Conservation (phyloP, 2,113 vertebrate species). For the Rhea pennata region DNA sequence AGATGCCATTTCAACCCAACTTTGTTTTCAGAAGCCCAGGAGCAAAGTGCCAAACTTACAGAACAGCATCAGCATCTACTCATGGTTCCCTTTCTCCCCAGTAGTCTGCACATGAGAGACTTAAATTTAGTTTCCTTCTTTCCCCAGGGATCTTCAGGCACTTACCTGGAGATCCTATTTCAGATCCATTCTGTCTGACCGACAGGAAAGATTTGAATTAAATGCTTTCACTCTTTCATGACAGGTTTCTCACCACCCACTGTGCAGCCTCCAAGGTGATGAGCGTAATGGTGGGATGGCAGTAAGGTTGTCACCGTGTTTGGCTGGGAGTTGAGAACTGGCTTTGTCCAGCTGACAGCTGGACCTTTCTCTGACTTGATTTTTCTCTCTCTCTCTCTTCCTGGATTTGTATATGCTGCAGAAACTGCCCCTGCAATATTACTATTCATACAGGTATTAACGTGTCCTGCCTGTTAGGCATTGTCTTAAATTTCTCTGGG, state of each 20-base stretch:
- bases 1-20: not conserved
- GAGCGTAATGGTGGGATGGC: not conserved
- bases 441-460: not conserved
- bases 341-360: not conserved
- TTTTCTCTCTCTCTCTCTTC: not conserved
- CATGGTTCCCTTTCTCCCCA: not conserved
- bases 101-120: not conserved
- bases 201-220: not conserved
- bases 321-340: too few species aligned
- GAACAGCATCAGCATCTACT: not conserved
- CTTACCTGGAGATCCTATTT: not conserved
- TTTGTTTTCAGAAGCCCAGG: not conserved
- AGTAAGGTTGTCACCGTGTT: not conserved
- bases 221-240: not conserved
- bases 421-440: not conserved
- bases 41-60: not conserved
- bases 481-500: not conserved
- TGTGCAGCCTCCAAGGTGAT: not conserved
- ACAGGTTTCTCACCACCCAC: not conserved
- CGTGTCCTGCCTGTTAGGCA: accelerated
- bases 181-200: not conserved
- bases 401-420: not conserved
- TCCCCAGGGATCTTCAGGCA: not conserved
- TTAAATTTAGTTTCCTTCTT: not conserved
- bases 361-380: not conserved